Base-by-base conservation (phyloP, 2,888 invertebrate species). In the Terebella lapidaria region DNA sequence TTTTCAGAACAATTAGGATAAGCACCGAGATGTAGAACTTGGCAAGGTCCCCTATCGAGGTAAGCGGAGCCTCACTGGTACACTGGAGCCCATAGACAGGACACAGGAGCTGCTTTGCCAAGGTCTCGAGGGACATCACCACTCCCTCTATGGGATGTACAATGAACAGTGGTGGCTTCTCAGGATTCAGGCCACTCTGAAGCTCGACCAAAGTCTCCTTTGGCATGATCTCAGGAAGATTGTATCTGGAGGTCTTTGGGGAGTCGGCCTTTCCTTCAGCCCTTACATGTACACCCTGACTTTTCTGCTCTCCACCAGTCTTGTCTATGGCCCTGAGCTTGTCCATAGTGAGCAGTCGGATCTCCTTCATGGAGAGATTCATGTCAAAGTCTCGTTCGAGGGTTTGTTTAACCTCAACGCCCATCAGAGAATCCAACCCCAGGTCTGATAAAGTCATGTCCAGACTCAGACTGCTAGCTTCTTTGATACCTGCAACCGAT, bases 341-440 rank as follows among this genome's bases (percentile, higher is more conserved):
- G 52, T 65, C 65, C 18, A 78, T 58, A 4, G 76, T 78, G 18
- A 81, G 72, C 54, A 71, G 86, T 65, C 95, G 86, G 72, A 96
- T 93, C 82, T 95, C 94, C 81, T 92, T 91, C 70, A 94, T 91
- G 64, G 90, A 89, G 64, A 97, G 84, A 25, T 91, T 88, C 61
- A 96, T 83, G 81, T 97, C 95, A 82, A 90, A 94, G 74, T 90
- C 91, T 59, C 94, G 86, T 81, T 95, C 95, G 57, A 96, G 83
- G 0, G 92, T 91, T 82, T 95, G 95, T 81, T 96, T 96, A 75
- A 99, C 94, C 85, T 99, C 99, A 1, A 97, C 94, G 52, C 95
- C 95, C 97, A 97, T 97, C 69, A 99, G 83, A 1, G 96, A 96
- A 80, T 99, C 97, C 88, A 99, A 92, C 63, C 97, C 97, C 46